A percentile compares a stretch with the other conserved stretches of the same genome.
Conservation (phyloP, 2,113 vertebrate genomes). For the Dasyurus viverrinus region DNA sequence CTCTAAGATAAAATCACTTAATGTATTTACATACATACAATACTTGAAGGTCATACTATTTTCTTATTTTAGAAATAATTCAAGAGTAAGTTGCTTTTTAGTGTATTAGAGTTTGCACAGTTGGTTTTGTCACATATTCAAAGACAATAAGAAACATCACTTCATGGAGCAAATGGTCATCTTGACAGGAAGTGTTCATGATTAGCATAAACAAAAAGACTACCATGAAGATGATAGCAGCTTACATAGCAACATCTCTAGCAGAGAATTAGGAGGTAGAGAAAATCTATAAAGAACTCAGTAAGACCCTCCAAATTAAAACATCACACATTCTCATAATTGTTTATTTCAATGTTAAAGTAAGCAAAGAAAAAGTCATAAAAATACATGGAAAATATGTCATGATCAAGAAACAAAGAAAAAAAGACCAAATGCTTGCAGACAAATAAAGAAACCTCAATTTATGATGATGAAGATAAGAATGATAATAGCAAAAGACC, state of each 20-base stretch:
- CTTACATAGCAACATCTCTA: background rate
- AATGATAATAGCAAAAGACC: too few relatives aligned
- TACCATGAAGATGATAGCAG: background rate
- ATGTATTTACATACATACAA: background rate
- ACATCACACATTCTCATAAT: too few relatives aligned
- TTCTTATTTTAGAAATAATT: background rate
- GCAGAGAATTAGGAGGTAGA: too few relatives aligned
- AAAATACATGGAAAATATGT: too few relatives aligned
- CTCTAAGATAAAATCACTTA: background rate
- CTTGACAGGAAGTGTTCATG: background rate
- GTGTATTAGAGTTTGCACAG: background rate
- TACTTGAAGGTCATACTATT: background rate
- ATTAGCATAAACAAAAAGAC: background rate
- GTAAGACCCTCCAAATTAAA: too few relatives aligned
- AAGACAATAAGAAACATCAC: background rate
- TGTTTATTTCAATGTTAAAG: too few relatives aligned
- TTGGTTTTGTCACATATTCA: background rate
- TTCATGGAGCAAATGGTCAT: background rate
- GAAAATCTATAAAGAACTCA: too few relatives aligned
- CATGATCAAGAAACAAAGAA: too few relatives aligned
- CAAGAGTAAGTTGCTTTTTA: slow-evolving; percentile 25
- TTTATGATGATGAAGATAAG: too few relatives aligned
- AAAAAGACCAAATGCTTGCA: too few relatives aligned
- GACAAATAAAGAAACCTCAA: too few relatives aligned
- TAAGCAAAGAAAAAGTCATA: too few relatives aligned